Evolutionary conservation across 2,797 vertebrate species (phyloP).

Genomic region (Hydrophis major): DNA sequence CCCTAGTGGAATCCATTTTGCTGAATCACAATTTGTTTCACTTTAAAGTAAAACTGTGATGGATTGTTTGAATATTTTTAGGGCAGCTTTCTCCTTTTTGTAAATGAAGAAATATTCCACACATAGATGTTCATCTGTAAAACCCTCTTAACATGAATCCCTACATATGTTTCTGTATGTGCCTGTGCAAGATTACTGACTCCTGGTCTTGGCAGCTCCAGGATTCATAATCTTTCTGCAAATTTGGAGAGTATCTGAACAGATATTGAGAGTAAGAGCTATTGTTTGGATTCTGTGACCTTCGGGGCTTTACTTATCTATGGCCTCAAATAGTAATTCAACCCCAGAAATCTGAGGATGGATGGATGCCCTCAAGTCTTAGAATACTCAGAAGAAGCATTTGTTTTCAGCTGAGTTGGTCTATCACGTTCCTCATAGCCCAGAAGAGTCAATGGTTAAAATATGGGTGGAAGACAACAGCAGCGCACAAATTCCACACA

Average conservation of each 20-base stretch:
- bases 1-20: neutral
- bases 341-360: neutral
- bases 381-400: neutral
- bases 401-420: neutral
- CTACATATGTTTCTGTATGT: neutral
- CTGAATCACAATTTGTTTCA: neutral
- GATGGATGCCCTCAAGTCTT: neutral
- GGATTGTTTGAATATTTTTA: neutral
- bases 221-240: neutral
- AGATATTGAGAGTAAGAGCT: neutral
- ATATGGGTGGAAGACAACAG: neutral
- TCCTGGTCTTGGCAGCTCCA: neutral
- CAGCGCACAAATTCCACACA: neutral
- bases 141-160: neutral
- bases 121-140: neutral
- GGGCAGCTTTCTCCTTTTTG: neutral
- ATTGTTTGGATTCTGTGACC: neutral
- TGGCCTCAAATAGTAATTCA: neutral
- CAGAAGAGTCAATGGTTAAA: neutral
- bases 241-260: neutral
- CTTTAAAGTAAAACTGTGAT: neutral
- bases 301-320: neutral
- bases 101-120: neutral
- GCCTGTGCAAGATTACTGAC: neutral
- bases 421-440: neutral